Conservation (phyloP, 30 jellyfish, hydroid and myxozoan genomes). For the Mastigias papua region DNA sequence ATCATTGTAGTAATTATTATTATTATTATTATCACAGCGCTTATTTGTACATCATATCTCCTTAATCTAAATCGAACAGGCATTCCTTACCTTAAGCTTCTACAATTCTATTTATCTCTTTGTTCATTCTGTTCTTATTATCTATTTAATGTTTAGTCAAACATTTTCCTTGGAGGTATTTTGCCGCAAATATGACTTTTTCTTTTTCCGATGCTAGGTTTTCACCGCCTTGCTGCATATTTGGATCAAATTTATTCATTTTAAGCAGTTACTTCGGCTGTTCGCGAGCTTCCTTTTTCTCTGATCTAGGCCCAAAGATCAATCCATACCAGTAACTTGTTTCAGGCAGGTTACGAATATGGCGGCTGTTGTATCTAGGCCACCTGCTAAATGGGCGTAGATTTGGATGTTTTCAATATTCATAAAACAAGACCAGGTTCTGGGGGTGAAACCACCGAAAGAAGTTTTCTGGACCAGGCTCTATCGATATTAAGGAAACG, state of each 20-base stretch:
- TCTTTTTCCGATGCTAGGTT: background rate
- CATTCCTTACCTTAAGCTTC: background rate
- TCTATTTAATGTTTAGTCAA: background rate
- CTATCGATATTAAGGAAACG: too few relatives aligned
- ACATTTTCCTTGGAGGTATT: background rate
- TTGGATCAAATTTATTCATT: background rate
- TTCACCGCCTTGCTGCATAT: background rate
- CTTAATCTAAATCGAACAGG: background rate
- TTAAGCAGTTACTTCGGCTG: background rate
- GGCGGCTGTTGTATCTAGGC: background rate
- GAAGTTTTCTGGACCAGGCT: too few relatives aligned
- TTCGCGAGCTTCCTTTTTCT: background rate
- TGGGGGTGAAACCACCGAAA: too few relatives aligned
- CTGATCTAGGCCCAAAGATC: conserved; percentile 1
- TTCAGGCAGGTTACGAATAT: background rate
- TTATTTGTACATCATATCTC: background rate
- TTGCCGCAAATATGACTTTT: background rate
- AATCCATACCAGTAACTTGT: background rate
- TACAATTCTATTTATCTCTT: background rate
- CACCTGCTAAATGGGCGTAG: background rate
- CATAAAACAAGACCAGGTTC: too few relatives aligned
- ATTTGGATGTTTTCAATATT: too few relatives aligned
- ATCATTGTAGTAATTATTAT: background rate
- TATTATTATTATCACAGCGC: background rate
- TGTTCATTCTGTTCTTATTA: background rate